These are phyloP conservation scores for Campylomormyrus tamandua DNA, from an alignment of 2,113 vertebrate genomes.

Conservation along the genomic window DNA sequence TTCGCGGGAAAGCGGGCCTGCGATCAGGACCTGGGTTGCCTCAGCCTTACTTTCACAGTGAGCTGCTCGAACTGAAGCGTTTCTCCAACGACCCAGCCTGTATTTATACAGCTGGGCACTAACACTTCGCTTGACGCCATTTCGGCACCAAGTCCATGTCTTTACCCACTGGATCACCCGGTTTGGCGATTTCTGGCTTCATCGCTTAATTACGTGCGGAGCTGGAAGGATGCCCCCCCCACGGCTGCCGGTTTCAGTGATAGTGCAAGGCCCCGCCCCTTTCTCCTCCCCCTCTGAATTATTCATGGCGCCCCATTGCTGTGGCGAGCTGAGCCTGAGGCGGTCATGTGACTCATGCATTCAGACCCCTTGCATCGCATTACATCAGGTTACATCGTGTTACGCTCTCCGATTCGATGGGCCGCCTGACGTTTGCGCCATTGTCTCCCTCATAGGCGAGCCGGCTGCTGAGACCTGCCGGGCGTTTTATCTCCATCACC, in stretches of 20 bases:
- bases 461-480: conserved; percentile 70
- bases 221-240: not conserved
- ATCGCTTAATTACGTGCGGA: not conserved
- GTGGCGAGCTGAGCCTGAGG: conserved; percentile 40
- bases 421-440: not conserved
- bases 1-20: too few relatives aligned
- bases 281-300: conserved; percentile 43
- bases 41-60: not conserved
- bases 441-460: conserved; percentile 62
- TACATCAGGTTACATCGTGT: not conserved
- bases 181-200: not conserved
- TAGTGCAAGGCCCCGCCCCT: not conserved
- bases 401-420: not conserved
- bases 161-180: not conserved
- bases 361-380: not conserved
- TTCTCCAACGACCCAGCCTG: not conserved
- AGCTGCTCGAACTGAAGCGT: not conserved
- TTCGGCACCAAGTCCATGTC: not conserved
- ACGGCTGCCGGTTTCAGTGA: too few relatives aligned
- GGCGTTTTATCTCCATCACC: conserved; percentile 80
- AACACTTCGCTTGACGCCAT: not conserved
- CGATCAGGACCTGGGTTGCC: not conserved
- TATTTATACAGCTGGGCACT: not conserved
- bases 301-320: conserved; percentile 49
- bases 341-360: not conserved